Base-by-base conservation (phyloP, 2,797 vertebrate species). In the Parotocinclus haroldoi region DNA sequence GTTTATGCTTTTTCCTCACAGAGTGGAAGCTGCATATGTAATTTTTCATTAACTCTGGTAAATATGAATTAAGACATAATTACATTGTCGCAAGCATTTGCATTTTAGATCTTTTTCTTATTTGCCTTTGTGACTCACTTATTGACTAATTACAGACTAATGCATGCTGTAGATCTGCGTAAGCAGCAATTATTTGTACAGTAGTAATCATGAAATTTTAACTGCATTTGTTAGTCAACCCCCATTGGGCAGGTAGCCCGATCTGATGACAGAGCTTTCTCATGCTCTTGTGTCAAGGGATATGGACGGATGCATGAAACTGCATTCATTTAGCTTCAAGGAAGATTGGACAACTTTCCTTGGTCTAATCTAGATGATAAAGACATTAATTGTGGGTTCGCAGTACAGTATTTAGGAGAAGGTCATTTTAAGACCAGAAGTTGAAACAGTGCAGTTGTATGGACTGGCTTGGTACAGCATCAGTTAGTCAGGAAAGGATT, bases 1-100 rank as follows among this genome's bases (percentile, higher is more conserved):
- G 63, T 74, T 76, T 71, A 51, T 9, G 46, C 53, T 65, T 49
- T 75, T 53, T 69, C n/a, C 56, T 67, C 56, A 44, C 39, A 39
- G 63, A n/a, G 52, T 75, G 53, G 67, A 67, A 49, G 58, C 39
- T 76, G 77, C 72, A 80, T 81, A 51, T 66, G 19, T 79, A 72
- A 76, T 76, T 48, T 57, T 51, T 77, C 66, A 79, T 80, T 82
- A 78, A 75, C 69, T 71, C 27, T 19, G 17, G 19, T 67, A 74
- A 80, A 66, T 79, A 56, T 64, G 74, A 81, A 82, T 82, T 78
- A 77, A 71, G 67, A 68, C 62, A 46, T 80, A 79, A 82, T 82
- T 71, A 68, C 58, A 44, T 51, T 69, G 66, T 69, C 64, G 53
- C 76, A 67, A 65, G 69, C 66, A 71, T 80, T 77, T 75, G 68